Conservation (phyloP, 2,888 invertebrate genomes). For the Morpho deidamia region DNA sequence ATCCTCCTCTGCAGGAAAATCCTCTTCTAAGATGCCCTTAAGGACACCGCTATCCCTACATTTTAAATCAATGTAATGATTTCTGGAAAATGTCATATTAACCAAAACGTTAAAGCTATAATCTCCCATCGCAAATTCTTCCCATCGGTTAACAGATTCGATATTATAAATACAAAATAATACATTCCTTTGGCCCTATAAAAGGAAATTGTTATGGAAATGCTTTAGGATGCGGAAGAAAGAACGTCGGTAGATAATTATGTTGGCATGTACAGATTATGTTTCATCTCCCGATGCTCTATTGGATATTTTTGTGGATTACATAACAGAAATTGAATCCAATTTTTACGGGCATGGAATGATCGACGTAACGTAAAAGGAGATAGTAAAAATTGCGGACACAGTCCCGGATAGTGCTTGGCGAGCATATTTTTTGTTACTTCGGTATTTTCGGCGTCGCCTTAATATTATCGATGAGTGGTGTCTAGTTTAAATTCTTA, state of each 20-base stretch:
- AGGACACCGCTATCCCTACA: too few species aligned
- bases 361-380: background rate
- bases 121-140: background rate
- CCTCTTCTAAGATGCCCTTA: too few species aligned
- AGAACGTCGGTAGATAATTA: conserved; percentile 22
- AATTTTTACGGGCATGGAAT: conserved; percentile 10
- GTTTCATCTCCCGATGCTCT: conserved; percentile 2
- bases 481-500: background rate
- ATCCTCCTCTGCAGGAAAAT: too few species aligned
- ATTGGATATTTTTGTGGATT: conserved; percentile 14
- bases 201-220: conserved; percentile 28
- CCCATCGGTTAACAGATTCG: background rate
- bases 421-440: conserved; percentile 1
- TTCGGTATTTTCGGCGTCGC: background rate
- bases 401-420: background rate
- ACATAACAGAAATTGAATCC: conserved; percentile 13
- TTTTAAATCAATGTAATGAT: too few species aligned
- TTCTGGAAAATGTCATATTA: too few species aligned
- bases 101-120: background rate
- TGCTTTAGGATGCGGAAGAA: conserved; percentile 7
- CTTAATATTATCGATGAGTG: background rate
- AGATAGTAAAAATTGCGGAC: background rate
- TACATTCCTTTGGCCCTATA: conserved; percentile 10
- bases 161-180: conserved; percentile 16
- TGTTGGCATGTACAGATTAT: conserved; percentile 22